Conservation (phyloP, 2,888 invertebrate species). For the Ganaspis brasiliensis region DNA sequence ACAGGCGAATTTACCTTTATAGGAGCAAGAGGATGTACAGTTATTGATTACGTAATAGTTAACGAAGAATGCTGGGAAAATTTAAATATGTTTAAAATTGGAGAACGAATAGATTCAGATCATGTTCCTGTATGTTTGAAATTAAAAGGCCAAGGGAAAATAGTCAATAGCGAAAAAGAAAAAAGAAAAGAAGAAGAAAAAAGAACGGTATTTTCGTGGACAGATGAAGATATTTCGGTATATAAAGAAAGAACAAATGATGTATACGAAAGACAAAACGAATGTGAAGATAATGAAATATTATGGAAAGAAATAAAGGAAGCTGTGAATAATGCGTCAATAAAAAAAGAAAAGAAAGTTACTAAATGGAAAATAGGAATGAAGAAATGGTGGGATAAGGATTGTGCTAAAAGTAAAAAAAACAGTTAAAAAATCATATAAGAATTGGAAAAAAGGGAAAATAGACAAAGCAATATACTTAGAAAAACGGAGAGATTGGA, state of each 20-base stretch:
- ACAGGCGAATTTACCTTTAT: slow-evolving; percentile 56
- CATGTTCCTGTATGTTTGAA: slow-evolving; percentile 49
- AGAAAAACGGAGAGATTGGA: slow-evolving; percentile 39
- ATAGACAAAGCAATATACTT: slow-evolving; percentile 8
- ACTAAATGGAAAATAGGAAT: slow-evolving; percentile 34
- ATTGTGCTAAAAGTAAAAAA: slow-evolving; percentile 39
- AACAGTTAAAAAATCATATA: background rate
- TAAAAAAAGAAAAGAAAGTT: slow-evolving; percentile 34
- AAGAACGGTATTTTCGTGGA: slow-evolving; percentile 27
- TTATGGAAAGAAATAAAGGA: slow-evolving; percentile 41
- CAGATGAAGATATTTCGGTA: slow-evolving; percentile 34
- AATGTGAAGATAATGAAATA: slow-evolving; percentile 21
- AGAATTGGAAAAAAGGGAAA: slow-evolving; percentile 37
- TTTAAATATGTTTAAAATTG: slow-evolving; percentile 43
- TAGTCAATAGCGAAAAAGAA: slow-evolving; percentile 7
- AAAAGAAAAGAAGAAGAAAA: slow-evolving; percentile 23
- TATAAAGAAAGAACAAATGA: slow-evolving; percentile 9
- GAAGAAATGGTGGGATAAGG: slow-evolving; percentile 49
- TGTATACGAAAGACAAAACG: slow-evolving; percentile 19
- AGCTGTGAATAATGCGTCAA: slow-evolving; percentile 15
- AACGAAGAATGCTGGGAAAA: slow-evolving; percentile 37
- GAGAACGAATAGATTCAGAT: slow-evolving; percentile 53
- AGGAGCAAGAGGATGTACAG: slow-evolving; percentile 50
- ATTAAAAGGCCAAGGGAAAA: slow-evolving; percentile 32
- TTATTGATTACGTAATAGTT: slow-evolving; percentile 55